Evolutionary conservation across 2,113 vertebrate genomes (phyloP).

Genomic region (Empidonax traillii): DNA sequence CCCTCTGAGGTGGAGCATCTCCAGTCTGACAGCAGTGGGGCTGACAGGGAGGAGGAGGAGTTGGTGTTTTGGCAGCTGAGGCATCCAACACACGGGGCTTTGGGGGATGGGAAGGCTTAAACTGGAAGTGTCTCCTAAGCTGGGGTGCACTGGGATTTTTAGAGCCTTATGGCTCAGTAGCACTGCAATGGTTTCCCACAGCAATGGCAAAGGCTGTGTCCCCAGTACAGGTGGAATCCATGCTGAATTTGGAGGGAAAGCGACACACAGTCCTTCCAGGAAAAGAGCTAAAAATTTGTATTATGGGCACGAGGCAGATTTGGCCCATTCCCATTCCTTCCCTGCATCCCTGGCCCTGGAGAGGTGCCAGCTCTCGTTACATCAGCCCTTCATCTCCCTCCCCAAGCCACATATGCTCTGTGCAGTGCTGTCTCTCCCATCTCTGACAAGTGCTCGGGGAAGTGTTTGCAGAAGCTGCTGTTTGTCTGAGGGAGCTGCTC

Average conservation of each 20-base stretch:
- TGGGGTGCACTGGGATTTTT: background rate
- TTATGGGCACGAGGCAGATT: background rate
- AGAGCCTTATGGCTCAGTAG: background rate
- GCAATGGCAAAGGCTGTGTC: rapidly evolving
- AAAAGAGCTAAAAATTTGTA: background rate
- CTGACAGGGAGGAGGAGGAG: background rate
- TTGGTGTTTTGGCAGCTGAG: background rate
- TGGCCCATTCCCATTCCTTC: background rate
- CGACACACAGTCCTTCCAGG: background rate
- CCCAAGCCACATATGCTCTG: background rate
- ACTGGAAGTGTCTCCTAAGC: background rate
- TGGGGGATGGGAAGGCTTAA: background rate
- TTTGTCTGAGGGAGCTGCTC: background rate
- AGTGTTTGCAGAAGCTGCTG: background rate
- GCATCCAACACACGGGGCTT: rapidly evolving
- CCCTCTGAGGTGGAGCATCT: background rate
- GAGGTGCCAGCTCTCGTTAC: background rate
- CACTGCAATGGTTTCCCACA: background rate
- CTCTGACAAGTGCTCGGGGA: background rate
- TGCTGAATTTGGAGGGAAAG: background rate
- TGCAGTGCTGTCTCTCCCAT: background rate
- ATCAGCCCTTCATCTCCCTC: background rate
- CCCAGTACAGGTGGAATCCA: background rate
- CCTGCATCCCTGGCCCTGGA: background rate
- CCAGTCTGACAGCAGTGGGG: background rate